These are phyloP conservation scores for Hydropsyche betteni DNA, from an alignment of 2,888 invertebrate species.

Conservation along the genomic window DNA sequence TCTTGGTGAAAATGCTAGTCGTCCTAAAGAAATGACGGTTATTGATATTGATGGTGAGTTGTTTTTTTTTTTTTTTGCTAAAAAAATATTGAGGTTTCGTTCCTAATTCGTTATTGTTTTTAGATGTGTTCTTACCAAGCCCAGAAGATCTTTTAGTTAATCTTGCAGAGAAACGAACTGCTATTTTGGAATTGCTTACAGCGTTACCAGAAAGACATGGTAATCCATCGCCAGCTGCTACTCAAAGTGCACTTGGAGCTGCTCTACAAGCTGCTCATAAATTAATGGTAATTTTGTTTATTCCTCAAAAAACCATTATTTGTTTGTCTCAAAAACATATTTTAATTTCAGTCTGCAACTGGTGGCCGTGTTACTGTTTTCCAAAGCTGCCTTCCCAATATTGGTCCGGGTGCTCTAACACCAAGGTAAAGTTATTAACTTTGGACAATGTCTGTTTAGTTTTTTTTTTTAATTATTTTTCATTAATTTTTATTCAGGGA, in stretches of 20 bases:
- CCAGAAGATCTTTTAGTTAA: constrained; percentile 94
- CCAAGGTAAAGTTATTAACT: constrained; percentile 63
- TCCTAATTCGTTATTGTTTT: constrained; percentile 43
- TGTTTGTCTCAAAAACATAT: neutral
- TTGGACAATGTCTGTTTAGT: neutral
- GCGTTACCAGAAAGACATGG: constrained; percentile 81
- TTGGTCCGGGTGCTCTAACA: constrained; percentile 88
- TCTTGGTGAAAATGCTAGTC: constrained; percentile 81
- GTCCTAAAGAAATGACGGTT: constrained; percentile 89
- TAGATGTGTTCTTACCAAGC: constrained; percentile 93
- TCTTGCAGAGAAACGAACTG: constrained; percentile 82
- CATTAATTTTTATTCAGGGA: constrained; percentile 65
- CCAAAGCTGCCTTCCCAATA: constrained; percentile 86
- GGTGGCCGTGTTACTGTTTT: constrained; percentile 96
- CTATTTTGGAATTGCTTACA: constrained; percentile 77
- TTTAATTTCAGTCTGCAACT: constrained; percentile 73
- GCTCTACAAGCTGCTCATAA: constrained; percentile 93
- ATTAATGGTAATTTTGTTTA: constrained; percentile 73
- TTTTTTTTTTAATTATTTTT: neutral
- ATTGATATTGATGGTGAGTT: constrained; percentile 87
- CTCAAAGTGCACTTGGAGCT: constrained; percentile 88
- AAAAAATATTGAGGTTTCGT: too few species aligned
- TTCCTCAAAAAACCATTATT: neutral
- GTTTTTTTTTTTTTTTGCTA: neutral
- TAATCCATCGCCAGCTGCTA: constrained; percentile 70